Evolutionary conservation across 2,888 invertebrate species (phyloP), one percentile per base, ranked within the genome.

Genomic region (Tridacna gigas): DNA sequence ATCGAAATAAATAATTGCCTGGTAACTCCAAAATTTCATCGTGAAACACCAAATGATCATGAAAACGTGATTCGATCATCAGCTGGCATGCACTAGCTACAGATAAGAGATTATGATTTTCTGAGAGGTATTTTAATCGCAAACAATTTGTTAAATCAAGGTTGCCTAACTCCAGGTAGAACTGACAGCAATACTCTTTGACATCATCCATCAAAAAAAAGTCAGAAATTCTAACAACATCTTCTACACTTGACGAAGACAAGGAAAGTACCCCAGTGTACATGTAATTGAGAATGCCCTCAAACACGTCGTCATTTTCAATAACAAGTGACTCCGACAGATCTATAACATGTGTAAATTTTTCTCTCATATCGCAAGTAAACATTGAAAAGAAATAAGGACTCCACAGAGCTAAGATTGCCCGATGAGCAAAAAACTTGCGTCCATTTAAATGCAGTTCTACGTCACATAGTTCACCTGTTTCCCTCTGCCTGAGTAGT

Each of bases 371-470:
- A 61, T 92, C 91, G 80, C 93, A 93, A 0, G 93, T 93, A 82
- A 94, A 94, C 94, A 94, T 94, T 11, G 94, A 94, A 26, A 92
- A 87, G 83, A 94, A 94, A 82, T 94, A 94, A 3, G 93, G 94
- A 79, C 94, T 94, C 91, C 93, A 92, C 65, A 93, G 84, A 7
- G 93, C 92, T 65, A 94, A 84, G 51, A 94, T 92, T 12, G 93
- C 92, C 63, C 91, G 90, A 80, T 94, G 94, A 0, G 92, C 93
- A 83, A 86, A 83, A 81, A 89, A 92, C 26, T 81, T 83, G 20
- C 90, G 84, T 9, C 92, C 93, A 82, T 93, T 92, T 28, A 94
- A 74, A 51, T 86, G 89, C 18, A 94, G 77, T 20, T 88, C 88
- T 65, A 94, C 90, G 76, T 94, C 94, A 87, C 94, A 94, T 20